These are phyloP conservation scores for Anoplolepis gracilipes DNA, from an alignment of 1,140 invertebrate genomes.

Conservation along the genomic window DNA sequence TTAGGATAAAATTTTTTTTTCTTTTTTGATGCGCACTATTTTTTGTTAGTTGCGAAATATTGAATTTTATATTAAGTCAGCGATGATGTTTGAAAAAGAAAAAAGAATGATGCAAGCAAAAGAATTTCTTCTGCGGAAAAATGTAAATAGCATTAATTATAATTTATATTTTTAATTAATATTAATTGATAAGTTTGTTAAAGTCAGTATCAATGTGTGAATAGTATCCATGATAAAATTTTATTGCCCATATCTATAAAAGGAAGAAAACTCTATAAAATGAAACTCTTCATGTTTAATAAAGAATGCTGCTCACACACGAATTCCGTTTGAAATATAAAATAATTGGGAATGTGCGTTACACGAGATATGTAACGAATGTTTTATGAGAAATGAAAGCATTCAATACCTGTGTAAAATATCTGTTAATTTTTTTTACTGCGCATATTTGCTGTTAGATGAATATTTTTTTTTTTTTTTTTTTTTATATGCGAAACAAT, in stretches of 20 bases:
- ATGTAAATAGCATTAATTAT: no score
- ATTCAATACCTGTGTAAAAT: conserved; percentile 20
- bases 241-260: background rate
- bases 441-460: background rate
- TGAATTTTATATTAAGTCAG: background rate
- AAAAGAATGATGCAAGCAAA: background rate
- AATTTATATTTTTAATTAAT: no score
- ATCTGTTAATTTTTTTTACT: background rate
- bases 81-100: background rate
- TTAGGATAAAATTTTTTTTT: background rate
- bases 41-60: no score
- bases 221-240: conserved; percentile 19
- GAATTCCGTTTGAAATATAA: conserved; percentile 21
- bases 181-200: background rate
- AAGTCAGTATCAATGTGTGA: conserved; percentile 6
- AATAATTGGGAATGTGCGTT: conserved; percentile 34
- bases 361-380: conserved; percentile 24
- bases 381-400: conserved; percentile 25
- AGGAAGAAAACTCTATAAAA: background rate
- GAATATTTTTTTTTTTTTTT: background rate
- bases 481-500: background rate
- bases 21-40: background rate
- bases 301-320: background rate
- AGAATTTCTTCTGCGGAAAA: background rate
- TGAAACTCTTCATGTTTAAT: conserved; percentile 29